Evolutionary conservation across 2,113 vertebrate genomes (phyloP).

Genomic region (Ceyx margarethae): DNA sequence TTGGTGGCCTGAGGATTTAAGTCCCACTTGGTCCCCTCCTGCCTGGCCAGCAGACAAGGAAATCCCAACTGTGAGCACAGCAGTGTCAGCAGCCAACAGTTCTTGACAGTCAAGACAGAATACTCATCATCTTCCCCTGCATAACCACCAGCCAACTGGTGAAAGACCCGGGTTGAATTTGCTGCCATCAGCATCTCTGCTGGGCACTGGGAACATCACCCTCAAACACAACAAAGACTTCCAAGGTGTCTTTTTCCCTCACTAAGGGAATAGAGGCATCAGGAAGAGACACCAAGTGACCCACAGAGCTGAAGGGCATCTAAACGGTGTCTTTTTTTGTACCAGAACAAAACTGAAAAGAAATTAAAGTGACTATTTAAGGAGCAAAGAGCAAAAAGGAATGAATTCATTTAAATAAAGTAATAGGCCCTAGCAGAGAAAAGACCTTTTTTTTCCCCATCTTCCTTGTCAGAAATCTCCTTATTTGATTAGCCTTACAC

Average conservation of each 20-base stretch:
- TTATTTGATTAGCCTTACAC: neutral
- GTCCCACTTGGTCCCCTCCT: neutral
- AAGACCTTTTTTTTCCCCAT: neutral
- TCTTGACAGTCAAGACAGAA: neutral
- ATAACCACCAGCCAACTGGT: neutral
- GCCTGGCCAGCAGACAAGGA: neutral
- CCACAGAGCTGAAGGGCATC: neutral
- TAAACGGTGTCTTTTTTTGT: neutral
- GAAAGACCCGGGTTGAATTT: neutral
- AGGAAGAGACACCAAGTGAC: neutral
- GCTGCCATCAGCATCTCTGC: neutral
- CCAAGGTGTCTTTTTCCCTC: neutral
- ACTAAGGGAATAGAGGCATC: neutral
- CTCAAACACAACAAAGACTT: neutral
- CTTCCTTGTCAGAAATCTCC: neutral
- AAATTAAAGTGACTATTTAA: slow-evolving; percentile 21
- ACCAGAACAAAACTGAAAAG: neutral
- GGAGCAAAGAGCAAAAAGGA: neutral
- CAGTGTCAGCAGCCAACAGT: neutral
- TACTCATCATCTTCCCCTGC: neutral
- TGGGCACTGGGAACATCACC: neutral
- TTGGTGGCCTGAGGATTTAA: neutral
- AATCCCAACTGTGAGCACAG: neutral
- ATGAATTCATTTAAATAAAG: slow-evolving; percentile 26
- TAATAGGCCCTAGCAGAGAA: neutral